Base-by-base conservation (phyloP, 2,888 invertebrate species). In the Lymantria dispar region DNA sequence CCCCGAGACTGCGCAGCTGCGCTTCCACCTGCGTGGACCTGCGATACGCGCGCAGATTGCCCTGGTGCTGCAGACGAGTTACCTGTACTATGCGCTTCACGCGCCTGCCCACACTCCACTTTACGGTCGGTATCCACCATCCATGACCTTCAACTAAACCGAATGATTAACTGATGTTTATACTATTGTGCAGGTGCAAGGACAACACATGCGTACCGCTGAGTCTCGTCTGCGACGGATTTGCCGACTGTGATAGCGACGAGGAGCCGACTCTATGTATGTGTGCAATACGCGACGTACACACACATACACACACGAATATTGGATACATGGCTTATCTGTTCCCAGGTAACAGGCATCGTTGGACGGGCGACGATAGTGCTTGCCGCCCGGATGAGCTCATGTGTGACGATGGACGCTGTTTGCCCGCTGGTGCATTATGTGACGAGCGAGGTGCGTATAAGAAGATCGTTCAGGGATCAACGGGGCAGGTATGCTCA, bases 181-280 rank as follows among this genome's bases (percentile, higher is more conserved):
- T 29, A n/a, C 29, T 13, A 38, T 38, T 12, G 13, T 36, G 11
- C 64, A 87, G 87, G 39, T 93, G 93, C 75, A 82, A 77, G 43
- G 92, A 92, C 71, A 77, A 94, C 55, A 91, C 93, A 58, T 98
- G 97, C 80, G 86, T 97, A 43, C 89, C 93, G 0, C 92, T 94
- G 0, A 86, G 91, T 15, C 90, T 94, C 68, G 85, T 96, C 44
- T 98, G 98, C 83, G 95, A 98, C 87, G 94, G 94, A 0, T 79
- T 83, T 49, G 69, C 77, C 14, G 94, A 95, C 79, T 96, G 64
- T 54, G 66, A 42, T 37, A 55, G 60, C 52, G 95, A 95, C 78
- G 95, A 95, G 75, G 81, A 60, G 36, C 60, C 72, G 3, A 56
- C 62, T 0, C 54, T 79, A 1, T 85, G 85, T 85, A 52, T 61